Conservation (phyloP, 92 coral and sea anemone species). For the Heteractis magnifica region DNA sequence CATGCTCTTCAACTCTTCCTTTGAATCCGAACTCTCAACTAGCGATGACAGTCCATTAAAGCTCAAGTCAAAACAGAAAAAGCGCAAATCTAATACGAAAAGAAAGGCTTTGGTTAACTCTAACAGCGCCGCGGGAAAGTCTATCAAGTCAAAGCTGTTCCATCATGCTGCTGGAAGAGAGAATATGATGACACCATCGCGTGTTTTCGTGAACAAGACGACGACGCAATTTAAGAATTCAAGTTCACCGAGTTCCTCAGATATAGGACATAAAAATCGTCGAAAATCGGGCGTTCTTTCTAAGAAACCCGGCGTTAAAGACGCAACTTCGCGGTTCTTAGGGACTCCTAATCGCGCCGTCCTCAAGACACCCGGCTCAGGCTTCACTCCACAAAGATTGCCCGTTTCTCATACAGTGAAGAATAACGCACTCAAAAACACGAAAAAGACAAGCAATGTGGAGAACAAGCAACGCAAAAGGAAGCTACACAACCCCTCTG, state of each 20-base stretch:
- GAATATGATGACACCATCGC: not conserved
- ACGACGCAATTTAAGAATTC: not conserved
- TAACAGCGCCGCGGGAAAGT: not conserved
- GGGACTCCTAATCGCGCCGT: constrained; percentile 14
- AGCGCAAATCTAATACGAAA: not conserved
- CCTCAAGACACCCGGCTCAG: constrained; percentile 29
- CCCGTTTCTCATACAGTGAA: not conserved
- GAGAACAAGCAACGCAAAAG: constrained; percentile 25
- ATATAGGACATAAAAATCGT: not conserved
- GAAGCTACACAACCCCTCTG: constrained; percentile 31
- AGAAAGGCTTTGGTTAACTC: not conserved
- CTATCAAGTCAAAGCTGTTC: not conserved
- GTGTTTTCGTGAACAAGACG: not conserved
- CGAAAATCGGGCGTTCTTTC: constrained; percentile 30
- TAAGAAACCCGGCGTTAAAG: constrained; percentile 27
- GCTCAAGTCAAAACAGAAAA: not conserved
- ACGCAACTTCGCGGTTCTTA: not conserved
- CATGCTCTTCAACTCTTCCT: constrained; percentile 8
- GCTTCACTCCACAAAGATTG: constrained; percentile 21
- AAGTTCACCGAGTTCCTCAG: not conserved
- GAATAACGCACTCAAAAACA: not conserved
- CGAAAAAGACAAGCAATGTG: not conserved
- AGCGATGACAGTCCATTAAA: not conserved
- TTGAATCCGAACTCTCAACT: constrained; percentile 15
- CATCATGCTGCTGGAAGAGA: not conserved